These are phyloP conservation scores for Rhineura floridana DNA, from an alignment of 2,113 vertebrate genomes.

Conservation along the genomic window DNA sequence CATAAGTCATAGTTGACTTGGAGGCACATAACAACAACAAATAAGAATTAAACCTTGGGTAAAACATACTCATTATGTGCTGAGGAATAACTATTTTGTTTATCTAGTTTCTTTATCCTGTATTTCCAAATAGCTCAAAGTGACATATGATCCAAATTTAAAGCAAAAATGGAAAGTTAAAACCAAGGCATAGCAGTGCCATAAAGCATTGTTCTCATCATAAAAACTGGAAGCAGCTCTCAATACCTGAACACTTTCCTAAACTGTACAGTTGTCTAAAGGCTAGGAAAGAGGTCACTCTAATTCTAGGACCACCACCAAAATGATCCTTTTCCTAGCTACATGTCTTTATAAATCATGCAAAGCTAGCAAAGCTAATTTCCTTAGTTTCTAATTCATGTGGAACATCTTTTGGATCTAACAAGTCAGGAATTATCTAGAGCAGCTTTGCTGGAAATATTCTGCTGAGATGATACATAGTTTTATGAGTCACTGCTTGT, in stretches of 20 bases:
- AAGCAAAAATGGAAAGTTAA: not conserved
- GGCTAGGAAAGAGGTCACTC: not conserved
- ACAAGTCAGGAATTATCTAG: not conserved
- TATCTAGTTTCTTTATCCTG: not conserved
- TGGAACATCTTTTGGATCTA: not conserved
- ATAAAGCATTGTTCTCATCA: not conserved
- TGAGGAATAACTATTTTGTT: not conserved
- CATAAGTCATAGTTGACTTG: too few relatives aligned
- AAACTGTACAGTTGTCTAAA: not conserved
- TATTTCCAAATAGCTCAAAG: not conserved
- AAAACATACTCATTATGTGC: not conserved
- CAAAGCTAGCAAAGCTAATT: not conserved
- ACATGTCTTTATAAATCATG: not conserved
- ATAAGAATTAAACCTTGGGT: not conserved
- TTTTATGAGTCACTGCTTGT: too few relatives aligned
- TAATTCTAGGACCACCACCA: not conserved
- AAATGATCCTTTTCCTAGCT: not conserved
- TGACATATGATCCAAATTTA: not conserved
- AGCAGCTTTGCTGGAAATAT: not conserved
- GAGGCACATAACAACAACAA: too few relatives aligned
- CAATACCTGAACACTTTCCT: not conserved
- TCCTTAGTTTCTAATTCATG: not conserved
- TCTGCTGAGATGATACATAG: too few relatives aligned
- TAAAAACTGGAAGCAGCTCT: not conserved
- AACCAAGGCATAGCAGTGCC: not conserved